These are phyloP conservation scores for Acestrorhynchus altus DNA, from an alignment of 2,797 vertebrate species.

Conservation along the genomic window DNA sequence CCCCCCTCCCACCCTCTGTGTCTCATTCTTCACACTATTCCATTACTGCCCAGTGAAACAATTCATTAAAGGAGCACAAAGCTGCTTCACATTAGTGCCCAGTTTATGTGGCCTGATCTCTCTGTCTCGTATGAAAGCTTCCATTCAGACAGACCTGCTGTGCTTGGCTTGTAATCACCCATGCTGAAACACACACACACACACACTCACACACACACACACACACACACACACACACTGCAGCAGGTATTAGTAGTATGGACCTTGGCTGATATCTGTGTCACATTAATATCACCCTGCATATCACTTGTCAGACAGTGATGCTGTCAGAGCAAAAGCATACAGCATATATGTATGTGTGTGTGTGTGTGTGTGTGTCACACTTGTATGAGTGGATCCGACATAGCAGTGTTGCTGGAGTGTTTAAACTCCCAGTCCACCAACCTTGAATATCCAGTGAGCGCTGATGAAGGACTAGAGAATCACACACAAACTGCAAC, in stretches of 20 bases:
- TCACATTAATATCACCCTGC: neutral
- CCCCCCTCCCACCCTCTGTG: neutral
- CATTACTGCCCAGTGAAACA: slow-evolving; percentile 40
- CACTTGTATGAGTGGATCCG: too few relatives aligned
- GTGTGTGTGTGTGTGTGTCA: too few relatives aligned
- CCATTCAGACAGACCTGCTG: slow-evolving; percentile 63
- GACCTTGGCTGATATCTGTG: slow-evolving; percentile 18
- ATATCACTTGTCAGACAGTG: too few relatives aligned
- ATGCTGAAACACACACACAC: neutral
- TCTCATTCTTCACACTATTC: slow-evolving; percentile 36
- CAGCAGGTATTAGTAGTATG: slow-evolving; percentile 30
- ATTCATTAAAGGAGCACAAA: slow-evolving; percentile 51
- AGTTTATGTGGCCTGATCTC: slow-evolving; percentile 57
- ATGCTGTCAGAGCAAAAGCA: too few relatives aligned
- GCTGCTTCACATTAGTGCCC: slow-evolving; percentile 44
- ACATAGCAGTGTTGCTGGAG: too few relatives aligned
- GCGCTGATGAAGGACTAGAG: too few relatives aligned
- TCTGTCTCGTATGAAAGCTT: slow-evolving; percentile 58
- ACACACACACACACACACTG: slow-evolving; percentile 1
- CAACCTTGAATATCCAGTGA: too few relatives aligned
- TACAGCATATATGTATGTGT: too few relatives aligned
- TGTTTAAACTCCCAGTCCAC: too few relatives aligned
- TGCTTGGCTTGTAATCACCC: slow-evolving; percentile 53
- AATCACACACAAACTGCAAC: too few relatives aligned
- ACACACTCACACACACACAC: slow-evolving; percentile 11